These are phyloP conservation scores for Lepidochitona cinerea DNA, from an alignment of 2,888 invertebrate species.

Conservation along the genomic window DNA sequence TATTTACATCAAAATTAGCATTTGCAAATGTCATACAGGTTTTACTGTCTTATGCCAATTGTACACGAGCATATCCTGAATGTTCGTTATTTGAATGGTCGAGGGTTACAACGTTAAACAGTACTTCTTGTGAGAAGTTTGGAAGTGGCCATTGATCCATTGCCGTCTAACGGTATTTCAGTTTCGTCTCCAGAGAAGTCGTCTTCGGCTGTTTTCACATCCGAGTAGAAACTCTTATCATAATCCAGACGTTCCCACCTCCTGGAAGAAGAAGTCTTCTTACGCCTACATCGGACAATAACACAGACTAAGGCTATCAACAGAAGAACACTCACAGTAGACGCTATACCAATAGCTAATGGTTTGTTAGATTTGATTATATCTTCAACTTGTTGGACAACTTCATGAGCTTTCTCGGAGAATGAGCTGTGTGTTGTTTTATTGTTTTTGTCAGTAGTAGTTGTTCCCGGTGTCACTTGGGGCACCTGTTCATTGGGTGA, in stretches of 20 bases:
- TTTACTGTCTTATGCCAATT: too few species aligned
- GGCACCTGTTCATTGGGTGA: background rate
- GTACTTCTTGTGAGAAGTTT: slow-evolving; percentile 1
- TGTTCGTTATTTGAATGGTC: too few species aligned
- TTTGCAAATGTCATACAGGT: too few species aligned
- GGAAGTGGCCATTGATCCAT: slow-evolving; percentile 3
- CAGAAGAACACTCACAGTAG: background rate
- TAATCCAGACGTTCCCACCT: slow-evolving; percentile 5
- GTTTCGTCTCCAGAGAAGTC: background rate
- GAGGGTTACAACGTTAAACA: background rate
- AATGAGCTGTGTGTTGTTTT: background rate
- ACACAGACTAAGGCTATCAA: background rate
- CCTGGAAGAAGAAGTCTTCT: background rate
- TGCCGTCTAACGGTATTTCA: background rate
- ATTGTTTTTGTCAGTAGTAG: background rate
- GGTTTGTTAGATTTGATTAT: background rate
- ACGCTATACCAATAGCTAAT: background rate
- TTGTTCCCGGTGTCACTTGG: too few species aligned
- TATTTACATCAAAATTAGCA: too few species aligned
- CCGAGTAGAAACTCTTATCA: slow-evolving; percentile 5
- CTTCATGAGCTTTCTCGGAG: background rate
- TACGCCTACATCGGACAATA: background rate
- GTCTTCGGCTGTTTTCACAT: slow-evolving; percentile 7
- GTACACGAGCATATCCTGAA: too few species aligned
- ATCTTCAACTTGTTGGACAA: background rate